Evolutionary conservation across 92 coral and sea anemone species (phyloP).

Genomic region (Zoanthus sansibaricus): DNA sequence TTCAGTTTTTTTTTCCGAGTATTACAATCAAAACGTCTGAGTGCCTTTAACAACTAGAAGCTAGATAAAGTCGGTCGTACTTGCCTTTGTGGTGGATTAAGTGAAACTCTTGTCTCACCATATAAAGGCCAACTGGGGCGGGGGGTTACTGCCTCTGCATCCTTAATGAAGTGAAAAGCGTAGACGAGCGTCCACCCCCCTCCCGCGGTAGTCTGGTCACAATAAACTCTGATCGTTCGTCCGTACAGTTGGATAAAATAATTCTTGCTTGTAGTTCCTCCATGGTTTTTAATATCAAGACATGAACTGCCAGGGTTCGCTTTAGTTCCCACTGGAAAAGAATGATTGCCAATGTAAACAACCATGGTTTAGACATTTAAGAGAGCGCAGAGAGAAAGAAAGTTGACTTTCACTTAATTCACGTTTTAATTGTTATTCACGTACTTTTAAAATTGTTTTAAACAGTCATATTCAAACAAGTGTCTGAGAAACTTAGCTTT

Average conservation of each 20-base stretch:
- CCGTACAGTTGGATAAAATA: slow-evolving; percentile 5
- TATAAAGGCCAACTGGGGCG: slow-evolving; percentile 25
- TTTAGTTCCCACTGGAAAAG: slow-evolving; percentile 22
- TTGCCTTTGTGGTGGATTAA: slow-evolving; percentile 4
- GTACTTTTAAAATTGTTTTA: too few relatives aligned
- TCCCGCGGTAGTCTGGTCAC: slow-evolving; percentile 28
- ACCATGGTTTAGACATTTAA: too few relatives aligned
- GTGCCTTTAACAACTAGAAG: too few relatives aligned
- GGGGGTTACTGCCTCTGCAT: neutral
- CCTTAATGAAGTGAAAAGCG: neutral
- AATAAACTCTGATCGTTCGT: slow-evolving; percentile 1
- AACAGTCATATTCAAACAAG: too few relatives aligned
- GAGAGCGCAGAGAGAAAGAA: too few relatives aligned
- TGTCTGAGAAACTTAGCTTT: too few relatives aligned
- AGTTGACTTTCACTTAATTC: too few relatives aligned
- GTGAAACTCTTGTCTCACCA: neutral
- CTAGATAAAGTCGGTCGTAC: neutral
- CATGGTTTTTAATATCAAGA: slow-evolving; percentile 10
- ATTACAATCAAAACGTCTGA: too few relatives aligned
- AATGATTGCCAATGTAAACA: neutral
- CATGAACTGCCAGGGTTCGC: slow-evolving; percentile 20
- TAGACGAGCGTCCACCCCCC: slow-evolving; percentile 42
- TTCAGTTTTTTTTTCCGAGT: too few relatives aligned
- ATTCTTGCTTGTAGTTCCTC: slow-evolving; percentile 17
- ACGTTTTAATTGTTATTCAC: too few relatives aligned